Conservation (phyloP, 2,888 invertebrate species). For the Folsomia manolachei region DNA sequence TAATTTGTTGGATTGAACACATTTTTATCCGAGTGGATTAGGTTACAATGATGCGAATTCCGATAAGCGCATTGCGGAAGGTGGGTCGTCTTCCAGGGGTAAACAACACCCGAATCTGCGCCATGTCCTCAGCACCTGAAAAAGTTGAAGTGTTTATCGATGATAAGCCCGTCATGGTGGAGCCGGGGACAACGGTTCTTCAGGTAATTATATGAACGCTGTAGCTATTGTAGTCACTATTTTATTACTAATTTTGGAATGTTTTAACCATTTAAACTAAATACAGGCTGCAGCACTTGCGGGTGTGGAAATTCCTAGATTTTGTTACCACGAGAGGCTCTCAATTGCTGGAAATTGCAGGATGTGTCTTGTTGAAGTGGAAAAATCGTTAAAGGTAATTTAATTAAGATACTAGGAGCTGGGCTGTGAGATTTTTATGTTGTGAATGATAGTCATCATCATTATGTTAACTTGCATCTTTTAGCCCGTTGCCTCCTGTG, state of each 20-base stretch:
- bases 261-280: background rate
- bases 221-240: too few species aligned
- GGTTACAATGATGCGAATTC: slow-evolving; percentile 46
- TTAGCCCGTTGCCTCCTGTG: slow-evolving; percentile 93
- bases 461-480: too few species aligned
- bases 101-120: slow-evolving; percentile 28
- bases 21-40: background rate
- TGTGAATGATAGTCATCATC: background rate
- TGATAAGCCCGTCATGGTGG: slow-evolving; percentile 88
- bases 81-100: slow-evolving; percentile 23
- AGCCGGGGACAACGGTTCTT: slow-evolving; percentile 93
- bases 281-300: slow-evolving; percentile 85
- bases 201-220: slow-evolving; percentile 64
- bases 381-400: slow-evolving; percentile 83
- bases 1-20: too few species aligned
- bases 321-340: slow-evolving; percentile 97
- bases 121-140: slow-evolving; percentile 64
- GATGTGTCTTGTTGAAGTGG: slow-evolving; percentile 99
- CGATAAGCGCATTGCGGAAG: slow-evolving; percentile 39
- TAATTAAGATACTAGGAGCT: background rate
- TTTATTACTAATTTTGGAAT: background rate
- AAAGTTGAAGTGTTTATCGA: slow-evolving; percentile 95
- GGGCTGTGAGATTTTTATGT: background rate
- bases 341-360: slow-evolving; percentile 98
- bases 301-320: slow-evolving; percentile 97